phyloP scores from a whole-genome alignment of 2,888 invertebrate genomes.

The Caradrina clavipalpis region DNA sequence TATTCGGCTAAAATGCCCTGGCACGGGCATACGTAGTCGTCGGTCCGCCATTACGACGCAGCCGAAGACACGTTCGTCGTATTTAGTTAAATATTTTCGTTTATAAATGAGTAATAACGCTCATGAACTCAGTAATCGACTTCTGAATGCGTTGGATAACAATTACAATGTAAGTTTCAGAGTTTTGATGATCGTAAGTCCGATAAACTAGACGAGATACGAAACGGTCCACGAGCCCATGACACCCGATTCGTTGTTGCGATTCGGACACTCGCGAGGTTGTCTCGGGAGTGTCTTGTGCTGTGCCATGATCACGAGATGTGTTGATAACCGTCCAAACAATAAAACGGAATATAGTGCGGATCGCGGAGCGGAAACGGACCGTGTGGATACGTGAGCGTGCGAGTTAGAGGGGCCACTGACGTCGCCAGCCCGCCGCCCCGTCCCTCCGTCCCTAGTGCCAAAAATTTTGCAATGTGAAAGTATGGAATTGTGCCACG shows the following conservation, averaged over 20 bases:
- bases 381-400: constrained; percentile 85
- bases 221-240: constrained; percentile 90
- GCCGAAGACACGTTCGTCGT: constrained; percentile 91
- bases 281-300: constrained; percentile 76
- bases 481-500: constrained; percentile 90
- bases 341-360: constrained; percentile 73
- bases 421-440: constrained; percentile 87
- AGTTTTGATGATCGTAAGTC: constrained; percentile 86
- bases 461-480: constrained; percentile 91
- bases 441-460: constrained; percentile 87
- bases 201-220: constrained; percentile 83
- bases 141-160: constrained; percentile 98
- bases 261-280: constrained; percentile 84
- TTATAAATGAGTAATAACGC: constrained; percentile 96
- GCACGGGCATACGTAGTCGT: constrained; percentile 92
- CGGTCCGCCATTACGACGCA: constrained; percentile 92
- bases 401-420: constrained; percentile 87
- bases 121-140: constrained; percentile 98
- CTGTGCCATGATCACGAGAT: constrained; percentile 70
- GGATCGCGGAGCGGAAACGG: constrained; percentile 77
- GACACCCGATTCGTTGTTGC: constrained; percentile 88
- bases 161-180: constrained; percentile 98
- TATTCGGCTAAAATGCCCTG: constrained; percentile 92
- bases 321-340: constrained; percentile 70
- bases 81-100: constrained; percentile 91